Base-by-base conservation (phyloP, 2,113 vertebrate genomes). In the Hyaena hyaena region DNA sequence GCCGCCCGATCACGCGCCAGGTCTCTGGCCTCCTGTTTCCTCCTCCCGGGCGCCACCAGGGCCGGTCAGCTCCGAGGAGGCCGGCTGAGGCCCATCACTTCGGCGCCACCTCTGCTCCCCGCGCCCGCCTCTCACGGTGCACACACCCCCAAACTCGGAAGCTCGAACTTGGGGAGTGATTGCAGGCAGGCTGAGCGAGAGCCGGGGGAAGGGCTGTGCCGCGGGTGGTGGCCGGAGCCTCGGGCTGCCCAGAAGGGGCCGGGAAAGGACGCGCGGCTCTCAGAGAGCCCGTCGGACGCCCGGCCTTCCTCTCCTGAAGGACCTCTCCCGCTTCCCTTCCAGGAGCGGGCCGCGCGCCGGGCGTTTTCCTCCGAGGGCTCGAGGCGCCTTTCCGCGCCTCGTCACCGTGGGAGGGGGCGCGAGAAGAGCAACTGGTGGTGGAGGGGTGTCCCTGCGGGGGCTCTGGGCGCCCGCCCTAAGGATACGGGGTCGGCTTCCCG, bases 11-110 rank as follows among this genome's bases (percentile, higher is more conserved):
- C 88, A n/a, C 79, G 61, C 63, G 77, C 86, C 94, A 93, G 91
- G 96, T 97, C 88, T 97, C 90, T 93, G 63, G 93, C 80, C 93
- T 93, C 93, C 96, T 91, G 93, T 94, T 94, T 94, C 81, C 45
- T 79, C n/a, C 79, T 90, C 50, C 39, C 39, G 65, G 61, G 33
- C 9, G 77, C 28, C 5, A 15, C 39, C 21, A 10, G 74, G 50
- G 58, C 92, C 10, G 17, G n/a, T 76, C 69, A 45, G 65, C 89
- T 74, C 58, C 0, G 4, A 50, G 84, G 73, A 48, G 85, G 53
- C n/a, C 84, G 10, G 35, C 77, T 1, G 31, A 31, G 55, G 58
- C 55, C 61, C 74, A 16, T 35, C 26, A 23, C 86, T 66, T 93
- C 24, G 10, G 63, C 48, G 33, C 71, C 69, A 24, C 68, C 58